A percentile compares a stretch with the other conserved stretches of the same genome.
Evolutionary conservation across 2,113 vertebrate species (phyloP).

Genomic region (Antigone vipio): DNA sequence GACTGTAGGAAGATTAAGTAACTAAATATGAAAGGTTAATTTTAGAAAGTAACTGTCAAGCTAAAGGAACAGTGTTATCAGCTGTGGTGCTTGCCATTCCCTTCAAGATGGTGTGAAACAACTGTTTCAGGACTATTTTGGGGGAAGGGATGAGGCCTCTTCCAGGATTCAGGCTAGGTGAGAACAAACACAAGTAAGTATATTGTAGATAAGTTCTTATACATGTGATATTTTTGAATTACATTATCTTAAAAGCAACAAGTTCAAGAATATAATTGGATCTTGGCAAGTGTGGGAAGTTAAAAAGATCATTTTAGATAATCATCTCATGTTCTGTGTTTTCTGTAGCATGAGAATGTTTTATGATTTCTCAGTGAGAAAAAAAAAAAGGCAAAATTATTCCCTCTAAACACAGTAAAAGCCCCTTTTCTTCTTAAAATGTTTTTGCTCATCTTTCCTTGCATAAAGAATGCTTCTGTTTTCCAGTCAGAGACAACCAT

Average conservation of each 20-base stretch:
- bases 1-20: conserved; percentile 38
- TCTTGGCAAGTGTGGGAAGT: background rate
- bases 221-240: background rate
- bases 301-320: background rate
- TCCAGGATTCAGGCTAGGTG: background rate
- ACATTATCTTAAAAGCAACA: background rate
- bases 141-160: background rate
- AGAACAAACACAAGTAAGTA: background rate
- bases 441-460: background rate
- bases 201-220: background rate
- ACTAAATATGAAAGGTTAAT: conserved; percentile 45
- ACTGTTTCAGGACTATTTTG: background rate
- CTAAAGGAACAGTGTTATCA: conserved; percentile 26
- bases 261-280: background rate
- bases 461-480: background rate
- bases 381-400: background rate
- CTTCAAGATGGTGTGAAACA: conserved; percentile 1
- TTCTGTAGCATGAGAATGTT: background rate
- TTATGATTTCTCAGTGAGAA: background rate
- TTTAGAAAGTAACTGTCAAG: conserved; percentile 49
- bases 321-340: background rate
- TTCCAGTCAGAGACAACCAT: background rate
- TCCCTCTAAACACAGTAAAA: background rate
- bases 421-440: background rate
- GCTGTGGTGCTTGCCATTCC: background rate